Percentiles rank a stretch among this genome's conserved stretches.
Evolutionary conservation across 2,888 invertebrate genomes (phyloP).

Genomic region (Stegophylla sp.): DNA sequence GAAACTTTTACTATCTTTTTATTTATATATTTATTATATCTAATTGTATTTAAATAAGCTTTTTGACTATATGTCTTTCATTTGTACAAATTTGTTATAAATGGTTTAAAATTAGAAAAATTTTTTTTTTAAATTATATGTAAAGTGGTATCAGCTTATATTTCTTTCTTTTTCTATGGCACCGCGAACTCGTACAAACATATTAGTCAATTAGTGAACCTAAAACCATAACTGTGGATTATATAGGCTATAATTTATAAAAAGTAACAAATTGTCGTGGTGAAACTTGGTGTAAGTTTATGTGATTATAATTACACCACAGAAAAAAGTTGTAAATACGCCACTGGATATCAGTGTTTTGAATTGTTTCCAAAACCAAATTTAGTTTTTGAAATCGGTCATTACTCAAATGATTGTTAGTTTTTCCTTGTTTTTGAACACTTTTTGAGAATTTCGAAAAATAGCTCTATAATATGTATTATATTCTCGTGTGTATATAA

Average conservation of each 20-base stretch:
- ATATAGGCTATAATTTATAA: conserved; percentile 10
- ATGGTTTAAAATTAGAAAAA: conserved; percentile 9
- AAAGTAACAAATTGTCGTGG: conserved; percentile 2
- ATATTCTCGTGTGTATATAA: too few relatives aligned
- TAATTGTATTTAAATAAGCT: not conserved
- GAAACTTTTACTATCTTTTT: too few relatives aligned
- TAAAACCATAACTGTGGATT: conserved; percentile 8
- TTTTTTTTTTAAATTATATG: not conserved
- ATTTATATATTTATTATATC: too few relatives aligned
- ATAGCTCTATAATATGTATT: too few relatives aligned
- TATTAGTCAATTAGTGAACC: conserved; percentile 1
- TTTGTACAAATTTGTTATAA: conserved; percentile 8
- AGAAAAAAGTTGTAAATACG: too few relatives aligned
- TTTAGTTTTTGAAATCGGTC: too few relatives aligned
- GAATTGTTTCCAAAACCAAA: too few relatives aligned
- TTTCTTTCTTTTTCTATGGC: conserved; percentile 2
- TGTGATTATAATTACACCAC: too few relatives aligned
- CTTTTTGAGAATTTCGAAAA: too few relatives aligned
- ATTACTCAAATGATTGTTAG: too few relatives aligned
- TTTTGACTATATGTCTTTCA: conserved; percentile 3
- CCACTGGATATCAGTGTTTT: too few relatives aligned
- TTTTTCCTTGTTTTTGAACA: too few relatives aligned
- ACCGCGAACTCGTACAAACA: not conserved
- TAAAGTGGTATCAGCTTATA: not conserved
- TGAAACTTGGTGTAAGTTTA: not conserved